A percentile compares a stretch with the other conserved stretches of the same genome.
phyloP scores from a whole-genome alignment of 64 coral and sea anemone genomes.

The Stylophora pistillata region DNA sequence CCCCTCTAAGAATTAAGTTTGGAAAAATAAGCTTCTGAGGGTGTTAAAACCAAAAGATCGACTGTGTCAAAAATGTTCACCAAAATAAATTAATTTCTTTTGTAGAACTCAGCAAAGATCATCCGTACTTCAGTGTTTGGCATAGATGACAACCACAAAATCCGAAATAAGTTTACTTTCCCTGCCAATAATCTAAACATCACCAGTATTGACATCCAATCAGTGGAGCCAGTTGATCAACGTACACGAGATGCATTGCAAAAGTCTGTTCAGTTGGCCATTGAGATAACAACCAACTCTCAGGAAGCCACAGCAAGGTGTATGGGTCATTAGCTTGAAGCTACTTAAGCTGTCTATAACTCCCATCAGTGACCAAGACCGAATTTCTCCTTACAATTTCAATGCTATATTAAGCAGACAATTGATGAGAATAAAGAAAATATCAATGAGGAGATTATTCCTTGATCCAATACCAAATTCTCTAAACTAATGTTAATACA shows the following conservation, averaged over 20 bases:
- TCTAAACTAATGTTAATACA: too few species aligned
- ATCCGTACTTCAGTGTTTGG: slow-evolving; percentile 98
- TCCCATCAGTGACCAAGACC: too few species aligned
- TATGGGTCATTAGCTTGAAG: too few species aligned
- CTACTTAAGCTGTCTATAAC: too few species aligned
- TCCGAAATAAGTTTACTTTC: slow-evolving; percentile 89
- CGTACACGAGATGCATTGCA: slow-evolving; percentile 92
- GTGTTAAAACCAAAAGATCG: too few species aligned
- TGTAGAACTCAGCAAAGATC: slow-evolving; percentile 97
- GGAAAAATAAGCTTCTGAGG: too few species aligned
- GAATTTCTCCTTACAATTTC: too few species aligned
- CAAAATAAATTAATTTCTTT: not conserved
- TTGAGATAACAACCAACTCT: slow-evolving; percentile 99
- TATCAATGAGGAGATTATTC: too few species aligned
- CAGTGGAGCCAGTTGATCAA: slow-evolving; percentile 97
- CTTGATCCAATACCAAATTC: too few species aligned
- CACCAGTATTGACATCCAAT: slow-evolving; percentile 98
- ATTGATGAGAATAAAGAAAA: too few species aligned
- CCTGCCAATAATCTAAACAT: slow-evolving; percentile 94
- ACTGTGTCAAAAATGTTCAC: not conserved
- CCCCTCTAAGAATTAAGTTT: too few species aligned
- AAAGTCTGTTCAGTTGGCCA: slow-evolving; percentile 98
- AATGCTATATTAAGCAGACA: too few species aligned
- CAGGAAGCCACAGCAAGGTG: slow-evolving; percentile 98
- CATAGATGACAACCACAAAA: slow-evolving; percentile 93